Percentiles rank a stretch among this genome's conserved stretches.
Conservation (phyloP, 2,888 invertebrate genomes). For the Chydorus sphaericus region DNA sequence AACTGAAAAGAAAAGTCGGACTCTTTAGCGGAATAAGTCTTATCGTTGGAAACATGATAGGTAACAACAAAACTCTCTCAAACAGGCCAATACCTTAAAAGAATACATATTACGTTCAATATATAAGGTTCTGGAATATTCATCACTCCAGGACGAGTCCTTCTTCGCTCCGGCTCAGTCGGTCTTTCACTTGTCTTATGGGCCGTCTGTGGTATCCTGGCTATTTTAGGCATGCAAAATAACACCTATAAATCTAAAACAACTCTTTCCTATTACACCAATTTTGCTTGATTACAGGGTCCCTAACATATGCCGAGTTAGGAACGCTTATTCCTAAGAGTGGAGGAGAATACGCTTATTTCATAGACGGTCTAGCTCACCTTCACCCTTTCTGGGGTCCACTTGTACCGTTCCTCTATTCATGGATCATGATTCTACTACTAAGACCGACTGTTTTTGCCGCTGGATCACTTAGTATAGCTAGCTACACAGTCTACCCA, state of each 20-base stretch:
- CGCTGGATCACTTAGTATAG: slow-evolving; percentile 65
- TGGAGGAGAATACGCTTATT: slow-evolving; percentile 89
- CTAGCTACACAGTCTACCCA: slow-evolving; percentile 81
- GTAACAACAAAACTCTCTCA: too few species aligned
- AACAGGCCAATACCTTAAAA: too few species aligned
- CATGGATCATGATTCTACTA: slow-evolving; percentile 84
- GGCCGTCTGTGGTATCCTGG: slow-evolving; percentile 60
- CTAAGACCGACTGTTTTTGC: slow-evolving; percentile 88
- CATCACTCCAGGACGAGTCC: slow-evolving; percentile 12
- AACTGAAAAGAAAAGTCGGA: neutral
- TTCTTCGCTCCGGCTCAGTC: slow-evolving; percentile 8
- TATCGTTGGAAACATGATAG: neutral
- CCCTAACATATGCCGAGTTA: slow-evolving; percentile 81
- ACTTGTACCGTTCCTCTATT: slow-evolving; percentile 78
- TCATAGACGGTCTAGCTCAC: slow-evolving; percentile 70
- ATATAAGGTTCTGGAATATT: slow-evolving; percentile 15
- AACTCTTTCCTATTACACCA: too few species aligned
- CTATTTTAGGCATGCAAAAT: slow-evolving; percentile 50
- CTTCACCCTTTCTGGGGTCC: slow-evolving; percentile 40
- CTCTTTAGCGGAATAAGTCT: neutral
- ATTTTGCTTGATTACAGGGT: too few species aligned
- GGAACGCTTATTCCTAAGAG: slow-evolving; percentile 92
- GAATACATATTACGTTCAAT: too few species aligned
- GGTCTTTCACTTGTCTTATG: slow-evolving; percentile 64
- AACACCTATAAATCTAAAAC: too few species aligned